Evolutionary conservation across 2,888 invertebrate species (phyloP).

Genomic region (Protodeltote pygarga): DNA sequence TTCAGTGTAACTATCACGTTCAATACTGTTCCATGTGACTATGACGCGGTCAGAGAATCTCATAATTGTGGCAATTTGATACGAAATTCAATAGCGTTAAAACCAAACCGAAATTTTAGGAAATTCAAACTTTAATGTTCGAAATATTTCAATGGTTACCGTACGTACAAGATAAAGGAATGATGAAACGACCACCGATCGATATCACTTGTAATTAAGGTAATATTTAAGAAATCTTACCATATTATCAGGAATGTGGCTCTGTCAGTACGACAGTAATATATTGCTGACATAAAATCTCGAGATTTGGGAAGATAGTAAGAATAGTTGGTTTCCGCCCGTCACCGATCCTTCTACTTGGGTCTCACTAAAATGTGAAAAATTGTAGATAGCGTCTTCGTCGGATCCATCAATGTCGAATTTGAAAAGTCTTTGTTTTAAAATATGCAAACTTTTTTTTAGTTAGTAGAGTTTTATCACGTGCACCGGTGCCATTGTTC

Average conservation of each 20-base stretch:
- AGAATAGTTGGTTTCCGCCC: conserved; percentile 79
- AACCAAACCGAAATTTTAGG: conserved; percentile 27
- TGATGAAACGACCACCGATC: conserved; percentile 76
- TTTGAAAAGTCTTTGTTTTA: conserved; percentile 49
- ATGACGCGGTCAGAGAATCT: conserved; percentile 30
- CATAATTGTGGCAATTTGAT: conserved; percentile 31
- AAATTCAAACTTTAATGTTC: conserved; percentile 52
- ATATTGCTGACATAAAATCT: conserved; percentile 83
- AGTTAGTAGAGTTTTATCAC: too few species aligned
- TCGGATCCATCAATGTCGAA: conserved; percentile 78
- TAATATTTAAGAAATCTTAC: conserved; percentile 80
- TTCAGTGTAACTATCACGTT: conserved; percentile 15
- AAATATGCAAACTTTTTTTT: too few species aligned
- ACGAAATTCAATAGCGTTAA: conserved; percentile 30
- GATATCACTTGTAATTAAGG: conserved; percentile 81
- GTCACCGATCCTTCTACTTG: conserved; percentile 66
- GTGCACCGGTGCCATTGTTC: too few species aligned
- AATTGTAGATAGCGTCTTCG: conserved; percentile 73
- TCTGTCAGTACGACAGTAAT: conserved; percentile 77
- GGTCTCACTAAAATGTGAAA: conserved; percentile 77
- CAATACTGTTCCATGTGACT: conserved; percentile 28
- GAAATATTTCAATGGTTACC: conserved; percentile 55
- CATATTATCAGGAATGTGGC: conserved; percentile 76
- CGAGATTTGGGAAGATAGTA: conserved; percentile 79
- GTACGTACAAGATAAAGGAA: conserved; percentile 67